Evolutionary conservation across 2,888 invertebrate genomes (phyloP).

Genomic region (Cephus sareptanus): DNA sequence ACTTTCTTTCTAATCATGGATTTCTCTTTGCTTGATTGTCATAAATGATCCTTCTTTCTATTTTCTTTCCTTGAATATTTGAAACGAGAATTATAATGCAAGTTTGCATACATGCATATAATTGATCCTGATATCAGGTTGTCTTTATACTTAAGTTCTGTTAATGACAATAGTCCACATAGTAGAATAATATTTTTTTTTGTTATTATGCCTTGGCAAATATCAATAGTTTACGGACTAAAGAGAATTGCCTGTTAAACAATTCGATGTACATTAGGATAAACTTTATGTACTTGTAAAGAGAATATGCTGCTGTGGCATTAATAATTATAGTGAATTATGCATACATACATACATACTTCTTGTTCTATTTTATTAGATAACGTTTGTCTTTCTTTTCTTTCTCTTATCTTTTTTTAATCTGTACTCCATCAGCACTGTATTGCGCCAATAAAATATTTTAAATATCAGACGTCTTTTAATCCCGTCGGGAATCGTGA

Average conservation of each 20-base stretch:
- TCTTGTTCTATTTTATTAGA: background rate
- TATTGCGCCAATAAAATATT: slow-evolving; percentile 42
- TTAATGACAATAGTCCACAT: background rate
- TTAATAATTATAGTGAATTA: background rate
- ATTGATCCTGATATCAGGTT: background rate
- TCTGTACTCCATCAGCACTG: slow-evolving; percentile 32
- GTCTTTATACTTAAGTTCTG: background rate
- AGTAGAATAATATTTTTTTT: background rate
- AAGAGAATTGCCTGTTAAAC: background rate
- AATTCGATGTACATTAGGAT: background rate
- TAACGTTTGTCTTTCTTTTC: background rate
- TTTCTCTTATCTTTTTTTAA: slow-evolving; percentile 20
- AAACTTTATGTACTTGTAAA: background rate
- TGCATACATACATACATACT: background rate
- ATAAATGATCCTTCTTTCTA: background rate
- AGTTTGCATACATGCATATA: background rate
- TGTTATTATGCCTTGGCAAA: background rate
- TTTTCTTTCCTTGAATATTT: background rate
- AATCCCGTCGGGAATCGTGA: background rate
- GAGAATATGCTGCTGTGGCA: background rate
- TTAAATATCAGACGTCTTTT: slow-evolving; percentile 30
- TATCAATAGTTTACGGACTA: background rate
- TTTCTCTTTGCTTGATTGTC: background rate
- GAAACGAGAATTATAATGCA: background rate
- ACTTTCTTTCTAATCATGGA: background rate